These are phyloP conservation scores for Silurus asotus DNA, from an alignment of 2,113 vertebrate species.

Conservation along the genomic window DNA sequence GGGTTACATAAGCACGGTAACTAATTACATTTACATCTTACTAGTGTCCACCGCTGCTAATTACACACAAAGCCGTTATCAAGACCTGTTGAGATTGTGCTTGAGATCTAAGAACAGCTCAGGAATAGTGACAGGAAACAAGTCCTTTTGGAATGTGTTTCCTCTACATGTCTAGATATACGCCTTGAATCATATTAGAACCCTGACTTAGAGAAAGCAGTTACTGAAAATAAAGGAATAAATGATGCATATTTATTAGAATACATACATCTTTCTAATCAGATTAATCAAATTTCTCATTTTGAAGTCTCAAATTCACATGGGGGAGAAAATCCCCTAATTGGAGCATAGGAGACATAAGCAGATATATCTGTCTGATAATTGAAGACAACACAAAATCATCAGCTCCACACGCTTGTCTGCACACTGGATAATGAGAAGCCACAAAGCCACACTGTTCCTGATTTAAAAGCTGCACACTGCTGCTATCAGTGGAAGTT, in stretches of 20 bases:
- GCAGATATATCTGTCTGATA: background rate
- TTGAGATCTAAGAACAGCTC: too few species aligned
- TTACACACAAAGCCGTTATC: too few species aligned
- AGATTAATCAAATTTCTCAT: background rate
- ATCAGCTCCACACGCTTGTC: background rate
- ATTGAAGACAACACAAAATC: background rate
- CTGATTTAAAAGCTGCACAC: background rate
- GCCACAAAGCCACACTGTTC: background rate
- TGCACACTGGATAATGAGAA: background rate
- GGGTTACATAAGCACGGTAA: too few species aligned
- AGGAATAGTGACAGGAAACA: too few species aligned
- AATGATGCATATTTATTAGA: background rate
- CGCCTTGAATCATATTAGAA: background rate
- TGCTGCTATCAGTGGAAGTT: background rate
- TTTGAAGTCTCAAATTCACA: background rate
- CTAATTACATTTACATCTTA: too few species aligned
- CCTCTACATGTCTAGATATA: background rate
- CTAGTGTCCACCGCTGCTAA: too few species aligned
- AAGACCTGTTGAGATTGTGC: too few species aligned
- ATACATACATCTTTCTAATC: background rate
- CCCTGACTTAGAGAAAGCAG: background rate
- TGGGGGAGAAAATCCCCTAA: background rate
- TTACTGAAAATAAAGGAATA: background rate
- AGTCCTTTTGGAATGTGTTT: background rate
- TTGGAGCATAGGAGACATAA: background rate